Conservation (phyloP, 2,888 invertebrate genomes). For the Camponotus fellah region DNA sequence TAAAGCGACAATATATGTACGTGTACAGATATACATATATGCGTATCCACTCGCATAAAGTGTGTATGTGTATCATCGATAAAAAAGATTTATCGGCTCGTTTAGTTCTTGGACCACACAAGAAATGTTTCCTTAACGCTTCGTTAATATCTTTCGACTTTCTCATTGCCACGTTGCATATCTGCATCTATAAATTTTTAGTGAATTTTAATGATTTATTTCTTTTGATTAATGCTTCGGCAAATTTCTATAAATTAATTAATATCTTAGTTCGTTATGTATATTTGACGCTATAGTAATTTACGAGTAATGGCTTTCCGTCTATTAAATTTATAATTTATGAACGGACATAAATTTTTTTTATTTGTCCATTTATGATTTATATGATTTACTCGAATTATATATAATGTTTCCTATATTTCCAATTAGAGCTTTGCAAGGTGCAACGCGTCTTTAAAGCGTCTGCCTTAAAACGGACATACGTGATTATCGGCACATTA, state of each 20-base stretch:
- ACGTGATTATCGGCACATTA: slow-evolving; percentile 46
- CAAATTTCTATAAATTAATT: background rate
- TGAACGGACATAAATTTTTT: background rate
- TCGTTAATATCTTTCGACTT: slow-evolving; percentile 71
- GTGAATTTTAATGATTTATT: background rate
- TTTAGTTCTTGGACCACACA: slow-evolving; percentile 77
- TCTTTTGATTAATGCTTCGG: background rate
- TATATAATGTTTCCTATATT: background rate
- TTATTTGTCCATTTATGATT: slow-evolving; percentile 15
- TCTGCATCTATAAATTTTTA: slow-evolving; percentile 12
- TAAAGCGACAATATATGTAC: slow-evolving; percentile 69
- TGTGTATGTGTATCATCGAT: slow-evolving; percentile 57
- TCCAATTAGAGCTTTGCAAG: slow-evolving; percentile 33
- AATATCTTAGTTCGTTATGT: background rate
- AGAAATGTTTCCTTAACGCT: slow-evolving; percentile 69
- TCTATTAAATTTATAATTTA: background rate
- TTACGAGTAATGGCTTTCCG: background rate
- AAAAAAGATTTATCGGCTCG: slow-evolving; percentile 80
- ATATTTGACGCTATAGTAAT: background rate
- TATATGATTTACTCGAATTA: background rate
- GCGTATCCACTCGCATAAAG: slow-evolving; percentile 53
- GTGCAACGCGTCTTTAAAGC: slow-evolving; percentile 23
- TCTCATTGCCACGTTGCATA: background rate
- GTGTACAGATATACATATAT: slow-evolving; percentile 23
- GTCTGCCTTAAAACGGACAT: slow-evolving; percentile 27